phyloP scores from a whole-genome alignment of 2,797 vertebrate genomes.

The Diceros bicornis region DNA sequence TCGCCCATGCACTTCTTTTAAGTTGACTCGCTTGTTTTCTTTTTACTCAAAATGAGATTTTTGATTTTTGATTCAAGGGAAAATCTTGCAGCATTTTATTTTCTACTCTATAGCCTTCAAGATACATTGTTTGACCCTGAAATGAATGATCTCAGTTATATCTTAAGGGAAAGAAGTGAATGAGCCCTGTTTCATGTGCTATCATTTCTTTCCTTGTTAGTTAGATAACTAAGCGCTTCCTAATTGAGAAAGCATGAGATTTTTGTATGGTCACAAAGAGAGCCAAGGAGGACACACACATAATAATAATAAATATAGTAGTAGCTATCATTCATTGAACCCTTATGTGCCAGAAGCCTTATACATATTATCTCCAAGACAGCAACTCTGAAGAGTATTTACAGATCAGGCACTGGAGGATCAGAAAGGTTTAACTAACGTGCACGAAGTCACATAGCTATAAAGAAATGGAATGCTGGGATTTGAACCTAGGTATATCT shows the following conservation, averaged over 20 bases:
- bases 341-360: background rate
- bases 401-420: background rate
- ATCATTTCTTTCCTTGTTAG: background rate
- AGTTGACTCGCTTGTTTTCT: background rate
- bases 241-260: background rate
- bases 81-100: background rate
- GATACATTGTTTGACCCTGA: background rate
- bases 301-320: background rate
- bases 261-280: background rate
- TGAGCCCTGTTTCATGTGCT: background rate
- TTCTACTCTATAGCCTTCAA: background rate
- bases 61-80: background rate
- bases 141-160: background rate
- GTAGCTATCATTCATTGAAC: background rate
- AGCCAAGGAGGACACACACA: background rate
- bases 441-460: background rate
- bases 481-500: background rate
- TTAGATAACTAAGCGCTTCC: background rate
- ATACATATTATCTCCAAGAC: accelerated
- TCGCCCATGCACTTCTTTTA: background rate
- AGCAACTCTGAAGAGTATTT: background rate
- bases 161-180: background rate
- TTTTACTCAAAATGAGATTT: slow-evolving; percentile 9
- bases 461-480: background rate
- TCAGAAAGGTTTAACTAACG: background rate